These are phyloP conservation scores for Stenoptilia bipunctidactyla DNA, from an alignment of 2,888 invertebrate species.

Conservation along the genomic window DNA sequence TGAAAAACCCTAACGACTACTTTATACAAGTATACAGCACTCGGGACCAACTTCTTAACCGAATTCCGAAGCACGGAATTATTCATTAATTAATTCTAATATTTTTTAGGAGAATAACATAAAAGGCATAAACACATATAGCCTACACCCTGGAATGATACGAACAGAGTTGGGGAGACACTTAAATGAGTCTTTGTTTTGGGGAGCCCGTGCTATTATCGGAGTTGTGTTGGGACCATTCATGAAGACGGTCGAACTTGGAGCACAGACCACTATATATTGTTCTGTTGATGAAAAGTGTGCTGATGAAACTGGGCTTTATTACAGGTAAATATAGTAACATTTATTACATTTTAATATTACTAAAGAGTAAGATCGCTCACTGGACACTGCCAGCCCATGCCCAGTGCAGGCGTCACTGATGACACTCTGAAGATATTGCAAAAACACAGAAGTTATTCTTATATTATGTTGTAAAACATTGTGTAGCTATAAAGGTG, in stretches of 20 bases:
- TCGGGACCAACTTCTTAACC: too few species aligned
- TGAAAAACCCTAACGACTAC: too few species aligned
- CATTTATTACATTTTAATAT: too few species aligned
- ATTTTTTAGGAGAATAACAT: conserved; percentile 43
- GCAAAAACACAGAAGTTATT: too few species aligned
- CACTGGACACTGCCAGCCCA: too few species aligned
- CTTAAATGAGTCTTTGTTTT: conserved; percentile 59
- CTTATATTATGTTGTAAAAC: too few species aligned
- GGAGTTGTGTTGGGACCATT: conserved; percentile 43
- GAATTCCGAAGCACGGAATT: too few species aligned
- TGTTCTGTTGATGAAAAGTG: conserved; percentile 78
- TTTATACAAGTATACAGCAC: too few species aligned
- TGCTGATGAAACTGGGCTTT: conserved; percentile 71
- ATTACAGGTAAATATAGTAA: conserved; percentile 71
- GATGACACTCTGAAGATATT: too few species aligned
- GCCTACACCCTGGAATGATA: conserved; percentile 81
- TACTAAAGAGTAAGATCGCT: too few species aligned
- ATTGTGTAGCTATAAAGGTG: too few species aligned
- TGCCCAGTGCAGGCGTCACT: too few species aligned
- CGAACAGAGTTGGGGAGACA: conserved; percentile 82
- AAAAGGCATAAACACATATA: conserved; percentile 75
- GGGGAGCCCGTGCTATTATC: conserved; percentile 50
- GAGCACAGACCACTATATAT: conserved; percentile 82
- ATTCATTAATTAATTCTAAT: conserved; percentile 6
- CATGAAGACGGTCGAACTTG: conserved; percentile 72